Evolutionary conservation across 2,888 invertebrate genomes (phyloP).

Genomic region (Brachyptera risi): DNA sequence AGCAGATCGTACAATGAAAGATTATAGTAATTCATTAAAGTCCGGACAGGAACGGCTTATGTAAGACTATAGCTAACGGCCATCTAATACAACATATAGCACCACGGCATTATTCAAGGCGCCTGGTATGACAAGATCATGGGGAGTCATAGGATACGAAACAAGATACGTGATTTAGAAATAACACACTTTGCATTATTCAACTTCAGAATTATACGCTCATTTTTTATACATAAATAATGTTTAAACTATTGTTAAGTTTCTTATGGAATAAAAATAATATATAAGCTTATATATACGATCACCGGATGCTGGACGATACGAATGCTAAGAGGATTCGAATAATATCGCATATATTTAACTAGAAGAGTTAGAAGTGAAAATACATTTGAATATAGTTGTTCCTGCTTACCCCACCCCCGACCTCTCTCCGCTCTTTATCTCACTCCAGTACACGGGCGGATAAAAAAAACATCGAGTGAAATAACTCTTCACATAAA

Average conservation of each 20-base stretch:
- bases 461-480: too few species aligned
- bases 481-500: too few species aligned
- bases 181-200: not conserved
- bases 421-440: too few species aligned
- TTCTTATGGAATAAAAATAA: not conserved
- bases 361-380: not conserved
- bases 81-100: not conserved
- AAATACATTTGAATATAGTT: too few species aligned
- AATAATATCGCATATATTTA: not conserved
- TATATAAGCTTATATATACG: not conserved
- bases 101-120: conserved; percentile 3
- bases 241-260: not conserved
- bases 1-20: too few species aligned
- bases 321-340: not conserved
- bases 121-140: not conserved
- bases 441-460: too few species aligned
- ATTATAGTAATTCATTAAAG: conserved; percentile 4
- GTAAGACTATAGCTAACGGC: not conserved
- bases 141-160: not conserved
- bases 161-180: not conserved
- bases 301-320: not conserved
- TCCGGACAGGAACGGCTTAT: not conserved
- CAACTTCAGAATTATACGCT: not conserved
- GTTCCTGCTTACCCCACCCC: too few species aligned
- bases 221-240: not conserved